Evolutionary conservation across 2,797 vertebrate genomes (phyloP).

Genomic region (Cossypha polioptera): DNA sequence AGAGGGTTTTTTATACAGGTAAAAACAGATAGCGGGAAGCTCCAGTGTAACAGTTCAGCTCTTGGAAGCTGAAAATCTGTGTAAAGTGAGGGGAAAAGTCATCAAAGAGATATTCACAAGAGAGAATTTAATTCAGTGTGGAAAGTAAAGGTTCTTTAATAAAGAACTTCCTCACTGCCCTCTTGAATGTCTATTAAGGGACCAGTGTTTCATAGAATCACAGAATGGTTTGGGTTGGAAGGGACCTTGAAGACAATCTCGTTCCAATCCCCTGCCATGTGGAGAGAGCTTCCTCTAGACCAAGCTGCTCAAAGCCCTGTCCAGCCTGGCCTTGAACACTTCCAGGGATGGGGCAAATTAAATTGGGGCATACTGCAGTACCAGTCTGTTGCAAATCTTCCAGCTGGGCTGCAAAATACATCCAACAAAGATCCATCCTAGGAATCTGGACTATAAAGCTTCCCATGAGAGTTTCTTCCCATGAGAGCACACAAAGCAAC

Average conservation of each 20-base stretch:
- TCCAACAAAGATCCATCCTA: background rate
- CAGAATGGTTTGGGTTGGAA: background rate
- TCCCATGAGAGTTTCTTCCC: background rate
- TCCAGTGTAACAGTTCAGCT: background rate
- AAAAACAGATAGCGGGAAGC: background rate
- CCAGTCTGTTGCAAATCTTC: background rate
- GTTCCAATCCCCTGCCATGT: background rate
- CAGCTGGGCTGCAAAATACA: background rate
- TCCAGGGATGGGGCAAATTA: background rate
- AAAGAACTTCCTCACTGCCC: background rate
- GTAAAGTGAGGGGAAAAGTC: background rate
- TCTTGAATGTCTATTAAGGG: background rate
- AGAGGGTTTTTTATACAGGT: background rate
- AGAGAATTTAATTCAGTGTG: background rate
- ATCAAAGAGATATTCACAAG: background rate
- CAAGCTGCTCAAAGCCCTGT: background rate
- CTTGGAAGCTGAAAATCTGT: background rate
- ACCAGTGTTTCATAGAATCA: background rate
- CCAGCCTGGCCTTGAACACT: background rate
- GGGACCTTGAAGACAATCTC: background rate
- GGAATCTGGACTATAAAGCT: background rate
- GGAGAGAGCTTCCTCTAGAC: background rate
- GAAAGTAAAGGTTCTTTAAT: background rate
- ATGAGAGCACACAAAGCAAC: background rate
- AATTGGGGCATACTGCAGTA: background rate